Percentiles rank a stretch among this genome's conserved stretches.
These are phyloP conservation scores for Lanius collurio DNA, from an alignment of 2,113 vertebrate genomes.

Conservation along the genomic window DNA sequence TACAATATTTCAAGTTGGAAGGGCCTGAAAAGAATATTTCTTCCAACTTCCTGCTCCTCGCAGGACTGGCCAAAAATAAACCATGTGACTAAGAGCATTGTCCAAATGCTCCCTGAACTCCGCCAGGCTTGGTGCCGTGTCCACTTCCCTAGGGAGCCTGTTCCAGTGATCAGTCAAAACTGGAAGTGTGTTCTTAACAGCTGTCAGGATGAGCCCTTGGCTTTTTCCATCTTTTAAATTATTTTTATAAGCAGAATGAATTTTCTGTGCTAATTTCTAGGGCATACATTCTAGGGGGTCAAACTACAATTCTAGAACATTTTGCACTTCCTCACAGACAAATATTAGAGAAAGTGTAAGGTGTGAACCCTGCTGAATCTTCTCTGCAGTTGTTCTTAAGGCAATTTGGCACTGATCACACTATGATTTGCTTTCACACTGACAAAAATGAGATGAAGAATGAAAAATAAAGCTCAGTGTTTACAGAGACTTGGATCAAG, in stretches of 20 bases:
- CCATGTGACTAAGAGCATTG: not conserved
- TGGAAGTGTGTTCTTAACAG: not conserved
- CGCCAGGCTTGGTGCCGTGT: not conserved
- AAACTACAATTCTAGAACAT: not conserved
- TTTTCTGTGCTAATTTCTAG: not conserved
- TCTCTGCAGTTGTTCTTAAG: not conserved
- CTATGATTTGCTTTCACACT: not conserved
- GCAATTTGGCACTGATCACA: not conserved
- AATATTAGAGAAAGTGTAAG: not conserved
- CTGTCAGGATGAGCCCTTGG: not conserved
- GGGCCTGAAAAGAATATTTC: not conserved
- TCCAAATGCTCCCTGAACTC: not conserved
- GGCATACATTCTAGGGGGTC: not conserved
- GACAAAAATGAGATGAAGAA: not conserved
- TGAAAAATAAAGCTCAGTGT: conserved; percentile 9
- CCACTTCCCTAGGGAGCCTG: not conserved
- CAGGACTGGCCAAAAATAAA: not conserved
- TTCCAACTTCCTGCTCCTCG: not conserved
- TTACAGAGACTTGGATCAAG: not conserved
- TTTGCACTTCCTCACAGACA: not conserved
- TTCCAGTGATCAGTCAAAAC: not conserved
- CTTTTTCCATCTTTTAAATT: not conserved
- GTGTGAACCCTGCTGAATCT: not conserved
- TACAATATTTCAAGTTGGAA: not conserved
- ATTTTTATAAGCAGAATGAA: not conserved